phyloP scores from a whole-genome alignment of 2,888 invertebrate genomes.

The Catocala sponsa region DNA sequence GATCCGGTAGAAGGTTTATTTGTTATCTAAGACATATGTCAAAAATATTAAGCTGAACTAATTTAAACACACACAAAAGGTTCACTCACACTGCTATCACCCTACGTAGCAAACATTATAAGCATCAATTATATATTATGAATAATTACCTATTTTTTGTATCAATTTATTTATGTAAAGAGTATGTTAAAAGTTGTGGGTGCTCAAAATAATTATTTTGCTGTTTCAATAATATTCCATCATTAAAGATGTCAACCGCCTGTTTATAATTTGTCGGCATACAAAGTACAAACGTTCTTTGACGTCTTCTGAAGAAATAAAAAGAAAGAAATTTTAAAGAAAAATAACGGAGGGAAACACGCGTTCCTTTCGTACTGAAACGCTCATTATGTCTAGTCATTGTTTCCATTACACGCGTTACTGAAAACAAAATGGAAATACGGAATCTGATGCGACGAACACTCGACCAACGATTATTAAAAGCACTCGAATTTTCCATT shows the following conservation, averaged over 20 bases:
- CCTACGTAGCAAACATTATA: no score
- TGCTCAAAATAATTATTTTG: no score
- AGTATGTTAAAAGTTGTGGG: no score
- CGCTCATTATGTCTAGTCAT: constrained; percentile 60
- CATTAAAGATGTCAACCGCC: neutral
- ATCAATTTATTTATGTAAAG: no score
- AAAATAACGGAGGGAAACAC: constrained; percentile 42
- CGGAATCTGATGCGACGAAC: constrained; percentile 50
- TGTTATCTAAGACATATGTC: no score
- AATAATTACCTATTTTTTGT: no score
- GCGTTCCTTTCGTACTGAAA: constrained; percentile 22
- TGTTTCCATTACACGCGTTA: constrained; percentile 66
- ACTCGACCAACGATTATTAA: constrained; percentile 45
- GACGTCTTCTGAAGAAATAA: neutral
- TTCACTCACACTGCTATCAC: no score
- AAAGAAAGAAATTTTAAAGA: constrained; percentile 20
- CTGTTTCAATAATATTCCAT: neutral
- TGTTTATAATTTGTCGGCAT: neutral
- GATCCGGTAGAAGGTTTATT: no score
- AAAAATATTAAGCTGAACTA: no score
- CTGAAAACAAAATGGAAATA: constrained; percentile 63
- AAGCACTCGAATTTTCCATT: constrained; percentile 45
- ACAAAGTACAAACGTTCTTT: neutral
- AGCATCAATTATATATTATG: no score
- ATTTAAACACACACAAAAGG: no score